Base-by-base conservation (phyloP, 53 echinoderm and acorn worm genomes). In the Henricia sp. region DNA sequence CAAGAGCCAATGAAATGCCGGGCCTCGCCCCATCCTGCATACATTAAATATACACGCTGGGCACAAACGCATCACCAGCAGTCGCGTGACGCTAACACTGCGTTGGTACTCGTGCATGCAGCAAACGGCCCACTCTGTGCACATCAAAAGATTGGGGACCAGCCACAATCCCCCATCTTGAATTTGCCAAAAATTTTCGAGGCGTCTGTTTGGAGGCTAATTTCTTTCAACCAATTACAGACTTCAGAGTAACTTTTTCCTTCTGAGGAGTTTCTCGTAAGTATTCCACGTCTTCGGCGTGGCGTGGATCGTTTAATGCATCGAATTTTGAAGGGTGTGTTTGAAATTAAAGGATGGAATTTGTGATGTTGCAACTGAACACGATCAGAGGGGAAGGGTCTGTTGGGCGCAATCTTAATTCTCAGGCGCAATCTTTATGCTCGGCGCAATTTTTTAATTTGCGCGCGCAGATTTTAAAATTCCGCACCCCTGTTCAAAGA, bases 51-150 rank as follows among this genome's bases (percentile, higher is more conserved):
- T 3, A 28, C 21, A 50, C n/a, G 19, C 46, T 19, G 50, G 5
- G 46, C 63, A 80, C 80, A 80, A 80, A 80, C 80, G 80, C 35
- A 80, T 48, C 80, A 80, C 80, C 80, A 80, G 80, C 80, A 80
- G 80, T 80, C 70, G 80, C 80, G 80, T 80, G 80, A 80, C 80
- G 80, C 80, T 63, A 62, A 60, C 28, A 21, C 46, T 20, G 26
- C 48, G 27, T 64, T 80, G 80, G 80, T 80, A 48, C 80, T 64
- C 80, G 64, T 64, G 29, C 19, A 23, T 33, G 11, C 27, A 19
- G 38, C 46, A 5, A 25, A 37, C 23, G 16, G 63, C n/a, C 11
- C 50, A 36, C 64, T 44, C 11, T 44, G 46, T 50, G 23, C 80
- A 42, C 3, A 32, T 20, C 48, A 35, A 33, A 16, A 50, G 12